Conservation (phyloP, 2,113 vertebrate genomes). For the Corythaixoides concolor region DNA sequence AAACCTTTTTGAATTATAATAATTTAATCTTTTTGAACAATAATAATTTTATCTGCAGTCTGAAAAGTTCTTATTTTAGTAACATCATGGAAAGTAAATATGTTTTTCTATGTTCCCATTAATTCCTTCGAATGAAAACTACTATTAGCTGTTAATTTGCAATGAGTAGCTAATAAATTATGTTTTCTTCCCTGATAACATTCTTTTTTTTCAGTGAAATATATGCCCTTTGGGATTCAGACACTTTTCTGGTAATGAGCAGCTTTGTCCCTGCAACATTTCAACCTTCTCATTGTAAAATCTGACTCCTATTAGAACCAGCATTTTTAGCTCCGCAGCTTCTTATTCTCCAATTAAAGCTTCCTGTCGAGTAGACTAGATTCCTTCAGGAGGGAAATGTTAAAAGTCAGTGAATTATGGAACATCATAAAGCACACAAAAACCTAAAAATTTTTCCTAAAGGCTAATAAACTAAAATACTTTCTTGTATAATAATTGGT, state of each 20-base stretch:
- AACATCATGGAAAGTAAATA: not conserved
- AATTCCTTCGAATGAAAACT: not conserved
- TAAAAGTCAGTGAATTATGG: constrained; percentile 47
- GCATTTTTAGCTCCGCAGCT: constrained; percentile 18
- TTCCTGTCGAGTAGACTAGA: not conserved
- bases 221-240: not conserved
- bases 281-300: constrained; percentile 54
- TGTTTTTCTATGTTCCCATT: not conserved
- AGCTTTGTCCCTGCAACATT: constrained; percentile 31
- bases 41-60: not conserved
- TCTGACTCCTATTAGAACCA: constrained; percentile 43
- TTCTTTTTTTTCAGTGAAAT: not conserved
- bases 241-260: constrained; percentile 49
- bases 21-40: not conserved
- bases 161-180: not conserved
- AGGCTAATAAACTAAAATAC: constrained; percentile 10
- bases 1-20: not conserved
- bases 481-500: constrained; percentile 16
- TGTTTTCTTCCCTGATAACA: not conserved
- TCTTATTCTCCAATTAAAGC: constrained; percentile 49
- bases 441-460: constrained; percentile 19
- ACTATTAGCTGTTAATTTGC: not conserved
- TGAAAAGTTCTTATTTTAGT: not conserved
- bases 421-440: constrained; percentile 24
- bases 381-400: constrained; percentile 41